phyloP scores from a whole-genome alignment of 2,888 invertebrate species.

The Caenorhabditis panamensis region DNA sequence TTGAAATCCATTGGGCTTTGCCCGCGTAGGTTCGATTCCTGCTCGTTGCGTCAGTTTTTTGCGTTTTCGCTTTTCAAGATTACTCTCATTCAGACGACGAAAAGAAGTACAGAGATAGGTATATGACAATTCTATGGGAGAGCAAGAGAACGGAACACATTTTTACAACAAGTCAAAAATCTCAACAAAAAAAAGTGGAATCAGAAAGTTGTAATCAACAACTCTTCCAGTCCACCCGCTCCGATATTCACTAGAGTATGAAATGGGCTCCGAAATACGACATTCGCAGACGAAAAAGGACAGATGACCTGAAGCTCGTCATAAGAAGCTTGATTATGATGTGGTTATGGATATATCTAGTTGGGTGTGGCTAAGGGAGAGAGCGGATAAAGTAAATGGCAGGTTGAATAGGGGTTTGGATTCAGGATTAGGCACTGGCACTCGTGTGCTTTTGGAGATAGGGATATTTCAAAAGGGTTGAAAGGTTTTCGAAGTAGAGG shows the following conservation, averaged over 20 bases:
- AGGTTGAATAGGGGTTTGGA: too few relatives aligned
- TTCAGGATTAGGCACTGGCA: too few relatives aligned
- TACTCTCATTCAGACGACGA: neutral
- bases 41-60: slow-evolving; percentile 81
- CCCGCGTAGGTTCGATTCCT: slow-evolving; percentile 87
- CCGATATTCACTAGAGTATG: neutral
- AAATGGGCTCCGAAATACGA: neutral
- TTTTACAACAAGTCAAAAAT: neutral
- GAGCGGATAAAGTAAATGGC: too few relatives aligned
- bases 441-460: too few relatives aligned
- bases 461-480: too few relatives aligned
- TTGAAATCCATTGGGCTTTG: slow-evolving; percentile 86
- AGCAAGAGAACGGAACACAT: too few relatives aligned
- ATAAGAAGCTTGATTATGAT: neutral
- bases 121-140: too few relatives aligned
- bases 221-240: neutral
- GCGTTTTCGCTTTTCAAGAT: slow-evolving; percentile 11
- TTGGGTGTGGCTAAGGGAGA: neutral
- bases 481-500: too few relatives aligned
- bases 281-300: neutral
- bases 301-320: neutral
- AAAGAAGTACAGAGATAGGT: too few relatives aligned
- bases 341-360: neutral
- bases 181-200: neutral
- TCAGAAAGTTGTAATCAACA: neutral